Conservation (phyloP, 2,888 invertebrate species). For the Torymus texanus region DNA sequence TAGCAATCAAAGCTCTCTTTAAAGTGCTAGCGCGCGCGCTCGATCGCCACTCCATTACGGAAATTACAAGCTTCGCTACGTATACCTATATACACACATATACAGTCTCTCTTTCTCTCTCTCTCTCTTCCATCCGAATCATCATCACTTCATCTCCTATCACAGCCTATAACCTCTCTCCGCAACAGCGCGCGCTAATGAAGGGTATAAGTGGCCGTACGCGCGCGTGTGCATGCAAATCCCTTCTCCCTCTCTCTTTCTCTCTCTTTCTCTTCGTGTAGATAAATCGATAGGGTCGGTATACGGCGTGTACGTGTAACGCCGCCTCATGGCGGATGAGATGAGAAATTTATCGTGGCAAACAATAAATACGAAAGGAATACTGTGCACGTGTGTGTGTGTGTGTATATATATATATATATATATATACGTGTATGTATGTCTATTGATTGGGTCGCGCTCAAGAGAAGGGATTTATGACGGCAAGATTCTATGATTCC, state of each 20-base stretch:
- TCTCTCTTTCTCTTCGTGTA: neutral
- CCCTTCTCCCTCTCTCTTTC: neutral
- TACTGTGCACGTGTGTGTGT: too few species aligned
- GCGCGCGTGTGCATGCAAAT: constrained; percentile 28
- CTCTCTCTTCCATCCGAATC: neutral
- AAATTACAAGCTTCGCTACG: constrained; percentile 30
- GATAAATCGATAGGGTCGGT: constrained; percentile 24
- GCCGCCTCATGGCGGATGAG: constrained; percentile 5
- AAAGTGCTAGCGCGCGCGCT: constrained; percentile 35
- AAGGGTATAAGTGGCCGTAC: constrained; percentile 28
- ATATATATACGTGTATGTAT: neutral
- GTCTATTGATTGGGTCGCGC: constrained; percentile 22
- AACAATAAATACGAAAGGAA: constrained; percentile 10
- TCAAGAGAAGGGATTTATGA: neutral
- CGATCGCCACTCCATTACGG: constrained; percentile 36
- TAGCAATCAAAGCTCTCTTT: too few species aligned
- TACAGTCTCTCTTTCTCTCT: neutral
- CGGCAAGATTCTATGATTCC: too few species aligned
- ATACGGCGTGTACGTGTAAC: neutral
- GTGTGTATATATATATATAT: neutral
- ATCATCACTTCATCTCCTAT: constrained; percentile 24
- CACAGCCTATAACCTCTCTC: constrained; percentile 14
- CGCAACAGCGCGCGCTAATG: constrained; percentile 18
- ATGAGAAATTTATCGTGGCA: constrained; percentile 35
- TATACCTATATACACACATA: too few species aligned